Percentiles rank a stretch among this genome's conserved stretches.
These are phyloP conservation scores for Serilophus lunatus DNA, from an alignment of 2,113 vertebrate genomes.

Conservation along the genomic window DNA sequence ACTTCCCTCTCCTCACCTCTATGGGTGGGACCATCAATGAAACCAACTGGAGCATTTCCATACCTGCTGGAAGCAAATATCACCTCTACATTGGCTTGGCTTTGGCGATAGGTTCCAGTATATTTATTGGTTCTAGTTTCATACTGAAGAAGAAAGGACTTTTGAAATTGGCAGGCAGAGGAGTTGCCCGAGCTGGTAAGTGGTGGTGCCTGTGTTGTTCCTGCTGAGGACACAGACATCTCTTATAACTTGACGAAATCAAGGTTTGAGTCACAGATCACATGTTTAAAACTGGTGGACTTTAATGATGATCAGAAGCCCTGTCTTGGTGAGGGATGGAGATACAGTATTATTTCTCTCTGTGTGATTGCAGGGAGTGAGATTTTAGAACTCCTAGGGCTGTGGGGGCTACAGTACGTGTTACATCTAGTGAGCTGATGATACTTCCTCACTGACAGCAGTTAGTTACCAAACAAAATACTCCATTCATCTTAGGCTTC, in stretches of 20 bases:
- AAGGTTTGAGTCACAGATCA: not conserved
- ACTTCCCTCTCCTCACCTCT: not conserved
- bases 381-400: not conserved
- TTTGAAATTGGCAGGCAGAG: slow-evolving; percentile 72
- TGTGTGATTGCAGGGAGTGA: not conserved
- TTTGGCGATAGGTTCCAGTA: slow-evolving; percentile 72
- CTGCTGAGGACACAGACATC: not conserved
- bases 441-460: not conserved
- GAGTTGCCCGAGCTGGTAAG: slow-evolving; percentile 77
- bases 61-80: slow-evolving; percentile 49
- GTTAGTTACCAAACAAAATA: not conserved
- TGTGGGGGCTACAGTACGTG: fast-evolving
- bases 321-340: not conserved
- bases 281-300: fast-evolving
- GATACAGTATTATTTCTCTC: not conserved
- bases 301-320: not conserved
- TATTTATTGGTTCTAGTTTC: slow-evolving; percentile 82
- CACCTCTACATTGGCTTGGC: slow-evolving; percentile 70
- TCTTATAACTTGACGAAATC: not conserved
- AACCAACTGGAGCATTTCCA: slow-evolving; percentile 29
- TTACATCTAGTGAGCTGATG: not conserved
- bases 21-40: slow-evolving; percentile 4
- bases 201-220: not conserved
- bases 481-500: not conserved
- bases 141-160: slow-evolving; percentile 84